These are phyloP conservation scores for Agonopterix arenella DNA, from an alignment of 2,888 invertebrate genomes.

Conservation along the genomic window DNA sequence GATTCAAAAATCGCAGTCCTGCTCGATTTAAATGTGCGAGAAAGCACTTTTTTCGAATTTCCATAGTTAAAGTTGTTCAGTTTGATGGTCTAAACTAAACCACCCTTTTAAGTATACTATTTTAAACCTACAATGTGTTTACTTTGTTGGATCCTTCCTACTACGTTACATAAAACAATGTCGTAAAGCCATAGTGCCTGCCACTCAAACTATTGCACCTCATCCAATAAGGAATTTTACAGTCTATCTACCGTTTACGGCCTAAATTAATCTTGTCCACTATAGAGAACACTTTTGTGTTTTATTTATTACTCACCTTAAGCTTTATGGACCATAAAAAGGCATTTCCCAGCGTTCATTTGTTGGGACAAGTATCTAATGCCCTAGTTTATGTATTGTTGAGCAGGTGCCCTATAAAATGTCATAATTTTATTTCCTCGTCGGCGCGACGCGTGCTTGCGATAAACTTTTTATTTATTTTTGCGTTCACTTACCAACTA, in stretches of 20 bases:
- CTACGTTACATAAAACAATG: slow-evolving; percentile 6
- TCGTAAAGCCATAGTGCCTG: too few relatives aligned
- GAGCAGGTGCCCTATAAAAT: slow-evolving; percentile 26
- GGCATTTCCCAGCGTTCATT: slow-evolving; percentile 28
- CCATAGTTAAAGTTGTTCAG: too few relatives aligned
- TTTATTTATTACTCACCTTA: slow-evolving; percentile 38
- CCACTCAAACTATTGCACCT: neutral
- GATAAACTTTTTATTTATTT: slow-evolving; percentile 29
- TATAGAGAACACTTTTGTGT: slow-evolving; percentile 25
- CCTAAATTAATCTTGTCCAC: slow-evolving; percentile 26
- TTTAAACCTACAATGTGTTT: too few relatives aligned
- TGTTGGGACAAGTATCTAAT: slow-evolving; percentile 26
- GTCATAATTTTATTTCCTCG: slow-evolving; percentile 31
- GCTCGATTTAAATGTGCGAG: too few relatives aligned
- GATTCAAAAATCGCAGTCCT: too few relatives aligned
- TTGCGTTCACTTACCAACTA: too few relatives aligned
- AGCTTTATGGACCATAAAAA: slow-evolving; percentile 45
- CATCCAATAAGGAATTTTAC: slow-evolving; percentile 7
- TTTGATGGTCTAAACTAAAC: too few relatives aligned
- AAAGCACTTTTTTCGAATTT: too few relatives aligned
- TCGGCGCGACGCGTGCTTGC: slow-evolving; percentile 7
- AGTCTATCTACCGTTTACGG: slow-evolving; percentile 2
- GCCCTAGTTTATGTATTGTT: slow-evolving; percentile 22
- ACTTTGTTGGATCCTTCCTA: too few relatives aligned
- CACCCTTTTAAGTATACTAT: too few relatives aligned